These are phyloP conservation scores for Pristionchus entomophagus DNA, from an alignment of 2,888 invertebrate species.

Conservation along the genomic window DNA sequence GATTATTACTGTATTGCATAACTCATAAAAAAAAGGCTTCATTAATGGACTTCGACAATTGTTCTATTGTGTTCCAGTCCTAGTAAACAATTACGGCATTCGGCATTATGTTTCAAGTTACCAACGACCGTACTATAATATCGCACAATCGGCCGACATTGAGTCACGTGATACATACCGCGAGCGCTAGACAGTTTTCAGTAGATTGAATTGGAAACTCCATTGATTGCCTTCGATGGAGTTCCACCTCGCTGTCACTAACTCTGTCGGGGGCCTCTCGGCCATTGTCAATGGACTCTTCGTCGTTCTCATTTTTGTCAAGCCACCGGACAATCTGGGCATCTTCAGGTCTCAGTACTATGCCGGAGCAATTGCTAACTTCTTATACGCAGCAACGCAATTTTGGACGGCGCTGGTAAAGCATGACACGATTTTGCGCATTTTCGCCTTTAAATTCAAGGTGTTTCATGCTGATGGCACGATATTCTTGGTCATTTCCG, in stretches of 20 bases:
- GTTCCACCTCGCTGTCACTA: background rate
- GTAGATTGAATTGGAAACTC: conserved; percentile 71
- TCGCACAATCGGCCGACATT: too few species aligned
- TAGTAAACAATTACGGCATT: too few species aligned
- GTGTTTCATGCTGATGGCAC: background rate
- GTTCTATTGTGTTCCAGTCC: too few species aligned
- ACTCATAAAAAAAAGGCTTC: too few species aligned
- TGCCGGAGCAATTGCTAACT: background rate
- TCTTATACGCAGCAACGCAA: background rate
- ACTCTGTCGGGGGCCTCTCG: background rate
- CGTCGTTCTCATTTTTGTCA: background rate
- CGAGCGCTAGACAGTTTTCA: too few species aligned
- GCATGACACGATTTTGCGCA: background rate
- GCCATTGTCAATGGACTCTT: background rate
- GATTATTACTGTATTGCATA: too few species aligned
- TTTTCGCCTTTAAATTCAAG: background rate
- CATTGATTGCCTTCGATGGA: background rate
- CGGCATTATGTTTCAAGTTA: too few species aligned
- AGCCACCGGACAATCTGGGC: background rate
- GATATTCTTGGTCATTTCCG: background rate
- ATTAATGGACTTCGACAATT: too few species aligned
- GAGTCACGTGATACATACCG: too few species aligned
- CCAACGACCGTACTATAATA: too few species aligned
- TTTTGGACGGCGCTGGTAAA: background rate
- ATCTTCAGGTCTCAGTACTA: background rate